Percentiles rank a stretch among this genome's conserved stretches.
Evolutionary conservation across 2,797 vertebrate species (phyloP).

Genomic region (Pseudotriccus pelzelni): DNA sequence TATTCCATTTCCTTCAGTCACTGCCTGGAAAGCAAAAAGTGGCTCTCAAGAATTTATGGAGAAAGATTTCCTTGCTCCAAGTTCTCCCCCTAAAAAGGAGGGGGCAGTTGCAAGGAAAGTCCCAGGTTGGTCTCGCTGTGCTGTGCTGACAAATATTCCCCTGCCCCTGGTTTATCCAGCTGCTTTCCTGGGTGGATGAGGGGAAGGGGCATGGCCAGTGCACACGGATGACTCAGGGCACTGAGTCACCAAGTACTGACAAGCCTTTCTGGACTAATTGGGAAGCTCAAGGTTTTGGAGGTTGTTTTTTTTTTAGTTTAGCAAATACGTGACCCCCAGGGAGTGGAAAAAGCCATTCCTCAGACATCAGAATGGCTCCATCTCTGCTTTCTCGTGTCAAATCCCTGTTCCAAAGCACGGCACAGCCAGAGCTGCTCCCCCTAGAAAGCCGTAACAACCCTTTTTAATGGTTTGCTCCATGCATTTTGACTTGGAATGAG

Average conservation of each 20-base stretch:
- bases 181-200: background rate
- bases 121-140: background rate
- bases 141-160: background rate
- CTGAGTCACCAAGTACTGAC: background rate
- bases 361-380: background rate
- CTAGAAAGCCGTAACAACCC: background rate
- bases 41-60: background rate
- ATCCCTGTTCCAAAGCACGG: background rate
- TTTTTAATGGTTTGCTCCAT: background rate
- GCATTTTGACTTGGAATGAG: background rate
- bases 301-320: background rate
- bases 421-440: background rate
- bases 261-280: background rate
- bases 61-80: background rate
- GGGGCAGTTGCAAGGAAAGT: background rate
- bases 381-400: background rate
- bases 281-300: background rate
- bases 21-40: background rate
- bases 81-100: background rate
- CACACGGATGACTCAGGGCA: background rate
- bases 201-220: background rate
- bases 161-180: background rate
- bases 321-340: accelerated
- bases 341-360: background rate
- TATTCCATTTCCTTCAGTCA: background rate